Base-by-base conservation (phyloP, 2,113 vertebrate species). In the Otolemur garnettii region DNA sequence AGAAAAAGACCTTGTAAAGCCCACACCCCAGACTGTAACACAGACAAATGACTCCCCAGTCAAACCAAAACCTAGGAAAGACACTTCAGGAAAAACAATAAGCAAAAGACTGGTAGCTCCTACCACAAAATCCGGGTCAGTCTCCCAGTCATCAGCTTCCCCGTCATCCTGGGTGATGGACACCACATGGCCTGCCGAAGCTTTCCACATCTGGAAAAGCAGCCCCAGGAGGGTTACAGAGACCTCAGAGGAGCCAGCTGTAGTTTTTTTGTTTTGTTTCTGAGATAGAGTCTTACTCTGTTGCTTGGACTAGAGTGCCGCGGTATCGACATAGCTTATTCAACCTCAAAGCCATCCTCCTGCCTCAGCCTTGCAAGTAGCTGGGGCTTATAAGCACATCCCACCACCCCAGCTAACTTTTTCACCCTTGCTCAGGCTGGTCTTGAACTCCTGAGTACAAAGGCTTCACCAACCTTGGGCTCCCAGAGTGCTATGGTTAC, bases 61-160 rank as follows among this genome's bases (percentile, higher is more conserved):
- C 7, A 0, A 3, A 24, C 0, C 4, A 71, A 60, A 53, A 53
- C 72, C 66, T 0, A 8, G 22, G 28, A 17, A 13, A 35, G 38
- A 5, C 74, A 28, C 8, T 4, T 26, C 1, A 7, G 35, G 66
- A 50, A 28, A 69, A 84, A 1, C 0, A 1, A 8, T 7, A 15
- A 21, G 18, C 22, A 5, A 55, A 71, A 33, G 93, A 2, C 59
- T 8, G 62, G 2, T 5, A 79, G 72, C 69, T 57, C 97, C 0
- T 97, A 99, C 99, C 99, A 99, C 99, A 92, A 99, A 99, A 96
- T 99, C 99, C 0, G 99, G 99, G 97, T 99, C 99, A 0, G 99
- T 99, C 97, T 99, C 99, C 99, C 99, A 99, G 98, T 99, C 99
- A 3, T 99, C 99, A 0, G 98, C 98, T 30, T 98, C 99, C 60